Base-by-base conservation (phyloP, 2,888 invertebrate species). In the Cheilosia grossa region DNA sequence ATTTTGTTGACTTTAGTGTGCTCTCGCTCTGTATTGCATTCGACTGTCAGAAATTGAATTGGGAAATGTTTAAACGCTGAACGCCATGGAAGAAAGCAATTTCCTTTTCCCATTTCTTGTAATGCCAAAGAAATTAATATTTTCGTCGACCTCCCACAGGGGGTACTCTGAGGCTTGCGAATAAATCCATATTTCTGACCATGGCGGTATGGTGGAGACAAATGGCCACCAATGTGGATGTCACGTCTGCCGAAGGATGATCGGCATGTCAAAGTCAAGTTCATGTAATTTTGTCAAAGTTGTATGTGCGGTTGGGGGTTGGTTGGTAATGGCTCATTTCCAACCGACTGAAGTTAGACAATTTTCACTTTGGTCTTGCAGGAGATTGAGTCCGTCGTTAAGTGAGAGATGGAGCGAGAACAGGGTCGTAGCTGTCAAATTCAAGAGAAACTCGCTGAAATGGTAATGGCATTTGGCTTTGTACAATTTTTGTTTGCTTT, bases 251-350 rank as follows among this genome's bases (percentile, higher is more conserved):
- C 6, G 27, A 37, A 15, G 17, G 66, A 37, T 37, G 49, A 30
- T 54, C 30, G 67, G 40, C 49, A 58, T 82, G 81, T 70, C 75
- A 82, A 64, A 64, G 70, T 75, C 81, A 75, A 82, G 75, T 82
- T 82, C 81, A 82, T 70, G 66, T 70, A 70, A 59, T 81, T 82
- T 56, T 75, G 63, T 75, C 74, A 74, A 81, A 75, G 53, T 78
- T 75, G 69, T 51, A 51, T 42, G 33, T 33, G 49, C 21, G 27
- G 67, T 61, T 44, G 42, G 7, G 49, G 21, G n/a, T 0, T 4
- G 33, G 37, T 27, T 64, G 58, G 59, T 73, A 80, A 80, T 66
- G 59, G 66, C 73, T 80, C 53, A 73, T 66, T 80, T 80, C 74
- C 80, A 80, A 54, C 24, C 49, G 61, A 74, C 80, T 82, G 51